A percentile compares a stretch with the other conserved stretches of the same genome.
These are phyloP conservation scores for Oxycera nigricornis DNA, from an alignment of 2,888 invertebrate species.

Conservation along the genomic window DNA sequence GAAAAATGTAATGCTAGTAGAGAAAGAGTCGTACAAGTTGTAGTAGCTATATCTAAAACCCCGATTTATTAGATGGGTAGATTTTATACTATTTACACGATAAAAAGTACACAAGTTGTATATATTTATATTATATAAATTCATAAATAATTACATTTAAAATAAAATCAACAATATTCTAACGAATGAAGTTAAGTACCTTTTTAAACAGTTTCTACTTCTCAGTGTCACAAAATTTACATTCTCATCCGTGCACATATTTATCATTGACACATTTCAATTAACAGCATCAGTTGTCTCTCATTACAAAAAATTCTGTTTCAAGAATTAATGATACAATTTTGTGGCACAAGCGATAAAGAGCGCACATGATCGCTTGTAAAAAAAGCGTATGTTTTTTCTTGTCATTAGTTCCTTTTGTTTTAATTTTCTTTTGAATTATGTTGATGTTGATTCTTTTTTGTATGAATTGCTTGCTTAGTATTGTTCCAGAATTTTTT, in stretches of 20 bases:
- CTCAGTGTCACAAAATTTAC: not conserved
- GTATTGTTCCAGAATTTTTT: no score
- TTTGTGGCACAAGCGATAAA: no score
- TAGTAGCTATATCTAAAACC: not conserved
- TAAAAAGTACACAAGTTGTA: conserved; percentile 21
- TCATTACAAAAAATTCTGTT: not conserved
- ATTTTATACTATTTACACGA: conserved; percentile 7
- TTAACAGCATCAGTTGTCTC: conserved; percentile 9
- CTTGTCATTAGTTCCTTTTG: no score
- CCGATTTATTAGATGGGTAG: conserved; percentile 10
- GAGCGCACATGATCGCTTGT: no score
- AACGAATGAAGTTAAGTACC: not conserved
- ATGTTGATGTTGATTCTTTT: no score
- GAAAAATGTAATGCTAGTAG: not conserved
- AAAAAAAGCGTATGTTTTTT: no score
- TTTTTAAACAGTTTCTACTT: not conserved
- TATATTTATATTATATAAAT: conserved; percentile 25
- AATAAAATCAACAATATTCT: conserved; percentile 20
- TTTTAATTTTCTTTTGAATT: no score
- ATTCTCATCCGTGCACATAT: not conserved
- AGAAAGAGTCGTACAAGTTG: no score
- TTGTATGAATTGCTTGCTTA: no score
- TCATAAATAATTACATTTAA: conserved; percentile 17
- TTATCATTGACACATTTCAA: conserved; percentile 12
- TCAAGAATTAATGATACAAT: no score